These are phyloP conservation scores for Micromussa lordhowensis DNA, from an alignment of 92 coral and sea anemone species.

Conservation along the genomic window DNA sequence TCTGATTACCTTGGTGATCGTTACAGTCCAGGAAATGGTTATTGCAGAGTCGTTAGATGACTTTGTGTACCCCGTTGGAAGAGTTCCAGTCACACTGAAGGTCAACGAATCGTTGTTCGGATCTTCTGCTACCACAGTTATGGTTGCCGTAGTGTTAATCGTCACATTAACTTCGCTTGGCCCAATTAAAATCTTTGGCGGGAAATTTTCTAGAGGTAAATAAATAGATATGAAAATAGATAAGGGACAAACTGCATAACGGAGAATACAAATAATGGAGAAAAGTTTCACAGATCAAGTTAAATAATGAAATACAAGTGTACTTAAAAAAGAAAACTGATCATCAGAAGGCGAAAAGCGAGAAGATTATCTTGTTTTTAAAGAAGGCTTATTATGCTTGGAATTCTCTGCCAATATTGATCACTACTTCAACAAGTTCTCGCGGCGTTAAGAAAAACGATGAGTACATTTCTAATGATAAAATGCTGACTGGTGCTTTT, in stretches of 20 bases:
- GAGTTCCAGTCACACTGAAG: constrained; percentile 52
- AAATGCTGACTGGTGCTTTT: too few species aligned
- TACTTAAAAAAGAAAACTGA: too few species aligned
- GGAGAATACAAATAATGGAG: too few species aligned
- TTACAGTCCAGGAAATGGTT: constrained; percentile 41
- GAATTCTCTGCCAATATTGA: too few species aligned
- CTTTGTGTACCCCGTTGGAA: constrained; percentile 30
- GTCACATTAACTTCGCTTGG: constrained; percentile 47
- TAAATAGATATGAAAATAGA: not conserved
- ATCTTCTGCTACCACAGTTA: constrained; percentile 61
- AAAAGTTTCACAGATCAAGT: too few species aligned
- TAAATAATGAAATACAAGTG: too few species aligned
- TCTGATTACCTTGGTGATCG: constrained; percentile 52
- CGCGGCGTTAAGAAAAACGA: too few species aligned
- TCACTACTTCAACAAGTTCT: too few species aligned
- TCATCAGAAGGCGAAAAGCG: too few species aligned
- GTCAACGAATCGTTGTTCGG: constrained; percentile 63
- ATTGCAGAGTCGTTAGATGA: constrained; percentile 21
- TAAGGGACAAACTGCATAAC: not conserved
- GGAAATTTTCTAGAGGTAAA: constrained; percentile 53
- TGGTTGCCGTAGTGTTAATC: constrained; percentile 43
- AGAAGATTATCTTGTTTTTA: too few species aligned
- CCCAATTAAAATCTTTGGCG: constrained; percentile 49
- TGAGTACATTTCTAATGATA: too few species aligned
- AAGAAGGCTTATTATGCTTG: too few species aligned